Percentiles rank a stretch among this genome's conserved stretches.
Evolutionary conservation across 2,797 vertebrate species (phyloP).

Genomic region (Tokudaia muenninki): DNA sequence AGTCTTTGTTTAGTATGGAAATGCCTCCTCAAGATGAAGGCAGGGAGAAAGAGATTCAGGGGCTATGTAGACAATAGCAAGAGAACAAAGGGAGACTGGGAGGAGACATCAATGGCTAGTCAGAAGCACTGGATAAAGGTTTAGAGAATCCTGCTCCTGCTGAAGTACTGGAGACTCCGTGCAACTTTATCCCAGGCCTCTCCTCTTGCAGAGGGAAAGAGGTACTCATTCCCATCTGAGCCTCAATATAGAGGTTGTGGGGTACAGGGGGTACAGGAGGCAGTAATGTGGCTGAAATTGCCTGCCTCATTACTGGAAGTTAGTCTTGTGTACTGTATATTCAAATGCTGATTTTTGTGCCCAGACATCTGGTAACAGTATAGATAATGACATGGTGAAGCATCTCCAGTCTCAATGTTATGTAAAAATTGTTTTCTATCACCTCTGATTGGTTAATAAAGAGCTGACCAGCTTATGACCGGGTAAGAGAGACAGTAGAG

Average conservation of each 20-base stretch:
- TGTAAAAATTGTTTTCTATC: no score
- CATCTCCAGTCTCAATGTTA: no score
- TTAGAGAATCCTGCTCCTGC: neutral
- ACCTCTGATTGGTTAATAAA: no score
- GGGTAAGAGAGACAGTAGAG: no score
- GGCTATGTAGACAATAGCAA: neutral
- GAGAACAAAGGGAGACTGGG: no score
- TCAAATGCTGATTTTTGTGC: no score
- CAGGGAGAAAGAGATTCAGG: neutral
- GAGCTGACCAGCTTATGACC: no score
- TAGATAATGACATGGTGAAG: no score
- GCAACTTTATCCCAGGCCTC: neutral
- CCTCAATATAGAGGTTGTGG: neutral
- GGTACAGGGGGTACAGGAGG: no score
- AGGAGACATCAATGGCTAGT: no score
- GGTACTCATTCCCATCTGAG: neutral
- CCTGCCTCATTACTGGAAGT: neutral
- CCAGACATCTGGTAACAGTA: no score
- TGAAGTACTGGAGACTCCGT: neutral
- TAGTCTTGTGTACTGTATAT: no score
- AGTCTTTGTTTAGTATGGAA: neutral
- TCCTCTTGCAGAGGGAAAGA: neutral
- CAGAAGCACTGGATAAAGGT: neutral
- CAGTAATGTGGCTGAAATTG: neutral
- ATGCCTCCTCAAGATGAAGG: neutral